Percentiles rank a stretch among this genome's conserved stretches.
These are phyloP conservation scores for Ommatoiulus sabulosus DNA, from an alignment of 2,888 invertebrate genomes.

Conservation along the genomic window DNA sequence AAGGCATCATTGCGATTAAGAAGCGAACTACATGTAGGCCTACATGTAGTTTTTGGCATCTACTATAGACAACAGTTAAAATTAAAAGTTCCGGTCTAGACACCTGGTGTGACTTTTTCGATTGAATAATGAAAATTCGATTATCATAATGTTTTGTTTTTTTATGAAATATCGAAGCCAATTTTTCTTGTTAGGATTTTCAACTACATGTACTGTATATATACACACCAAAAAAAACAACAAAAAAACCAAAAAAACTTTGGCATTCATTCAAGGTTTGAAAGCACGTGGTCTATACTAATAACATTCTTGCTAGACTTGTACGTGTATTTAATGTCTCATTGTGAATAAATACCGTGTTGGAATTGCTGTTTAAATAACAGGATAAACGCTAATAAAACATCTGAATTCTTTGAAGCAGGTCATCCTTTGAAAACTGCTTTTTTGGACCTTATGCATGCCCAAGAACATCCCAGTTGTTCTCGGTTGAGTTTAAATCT, in stretches of 20 bases:
- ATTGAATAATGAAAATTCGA: not conserved
- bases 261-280: not conserved
- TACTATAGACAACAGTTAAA: not conserved
- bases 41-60: not conserved
- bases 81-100: not conserved
- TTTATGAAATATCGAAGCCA: not conserved
- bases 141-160: not conserved
- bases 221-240: not conserved
- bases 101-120: not conserved
- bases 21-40: not conserved
- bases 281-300: not conserved
- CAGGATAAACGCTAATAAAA: not conserved
- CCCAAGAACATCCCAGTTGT: slow-evolving; percentile 27
- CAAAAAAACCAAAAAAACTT: not conserved
- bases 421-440: not conserved
- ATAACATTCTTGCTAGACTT: too few species aligned
- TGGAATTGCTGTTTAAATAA: not conserved
- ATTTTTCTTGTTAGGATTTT: not conserved
- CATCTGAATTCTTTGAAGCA: slow-evolving; percentile 14
- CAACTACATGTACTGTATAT: not conserved
- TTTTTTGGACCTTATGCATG: not conserved
- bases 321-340: too few species aligned
- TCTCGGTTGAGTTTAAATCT: not conserved
- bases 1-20: not conserved
- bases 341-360: too few species aligned